A percentile compares a stretch with the other conserved stretches of the same genome.
phyloP scores from a whole-genome alignment of 2,797 vertebrate species.

The Argya squamiceps region DNA sequence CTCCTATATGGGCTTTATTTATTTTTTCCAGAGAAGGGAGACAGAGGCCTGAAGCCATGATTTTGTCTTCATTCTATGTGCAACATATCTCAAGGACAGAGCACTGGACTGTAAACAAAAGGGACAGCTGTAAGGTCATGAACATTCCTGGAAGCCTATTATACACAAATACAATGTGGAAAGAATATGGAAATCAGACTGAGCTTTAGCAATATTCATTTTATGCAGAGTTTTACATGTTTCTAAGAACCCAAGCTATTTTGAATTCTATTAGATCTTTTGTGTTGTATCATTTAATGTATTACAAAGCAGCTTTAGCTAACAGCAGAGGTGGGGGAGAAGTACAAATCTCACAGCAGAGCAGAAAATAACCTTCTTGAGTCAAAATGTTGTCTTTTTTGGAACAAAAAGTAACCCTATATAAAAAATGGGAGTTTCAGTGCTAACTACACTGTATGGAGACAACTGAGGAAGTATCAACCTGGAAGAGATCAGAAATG shows the following conservation, averaged over 20 bases:
- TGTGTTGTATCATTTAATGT: conserved; percentile 23
- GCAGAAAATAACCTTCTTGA: conserved; percentile 6
- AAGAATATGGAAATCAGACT: conserved; percentile 56
- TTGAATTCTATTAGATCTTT: conserved; percentile 54
- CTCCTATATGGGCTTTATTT: conserved; percentile 9
- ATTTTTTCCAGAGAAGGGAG: conserved; percentile 44
- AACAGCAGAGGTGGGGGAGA: neutral
- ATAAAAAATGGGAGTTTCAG: neutral
- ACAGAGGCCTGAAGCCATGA: conserved; percentile 60
- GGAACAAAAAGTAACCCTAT: neutral
- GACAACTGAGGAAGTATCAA: neutral
- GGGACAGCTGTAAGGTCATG: conserved; percentile 73
- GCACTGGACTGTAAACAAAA: conserved; percentile 73
- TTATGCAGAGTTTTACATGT: conserved; percentile 33
- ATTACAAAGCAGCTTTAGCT: conserved; percentile 40
- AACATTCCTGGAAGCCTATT: conserved; percentile 71
- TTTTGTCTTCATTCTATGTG: conserved; percentile 59
- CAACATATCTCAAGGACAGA: conserved; percentile 73
- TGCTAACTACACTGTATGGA: neutral
- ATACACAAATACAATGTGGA: conserved; percentile 52
- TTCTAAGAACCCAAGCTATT: conserved; percentile 31
- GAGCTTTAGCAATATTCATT: conserved; percentile 49
- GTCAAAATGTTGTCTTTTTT: neutral
- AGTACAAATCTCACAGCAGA: neutral
- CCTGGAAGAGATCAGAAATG: neutral